These are phyloP conservation scores for Neosalanx taihuensis DNA, from an alignment of 2,797 vertebrate species.

Conservation along the genomic window DNA sequence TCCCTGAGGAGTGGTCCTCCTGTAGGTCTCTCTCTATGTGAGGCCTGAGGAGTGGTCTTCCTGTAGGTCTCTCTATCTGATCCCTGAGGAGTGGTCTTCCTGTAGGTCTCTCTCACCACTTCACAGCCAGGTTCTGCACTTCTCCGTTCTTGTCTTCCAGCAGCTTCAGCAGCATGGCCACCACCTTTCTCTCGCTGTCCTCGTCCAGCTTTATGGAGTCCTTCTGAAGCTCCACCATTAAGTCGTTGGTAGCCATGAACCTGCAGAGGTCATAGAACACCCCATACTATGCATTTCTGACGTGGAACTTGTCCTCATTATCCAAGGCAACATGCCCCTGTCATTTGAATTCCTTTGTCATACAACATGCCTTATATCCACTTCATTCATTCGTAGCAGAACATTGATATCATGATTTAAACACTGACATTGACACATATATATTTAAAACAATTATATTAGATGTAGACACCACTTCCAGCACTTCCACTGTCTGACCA, in stretches of 20 bases:
- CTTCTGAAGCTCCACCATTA: slow-evolving; percentile 95
- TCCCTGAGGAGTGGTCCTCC: too few relatives aligned
- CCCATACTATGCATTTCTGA: background rate
- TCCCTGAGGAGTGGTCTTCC: too few relatives aligned
- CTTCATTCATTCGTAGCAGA: background rate
- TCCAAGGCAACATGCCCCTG: too few relatives aligned
- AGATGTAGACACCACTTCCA: background rate
- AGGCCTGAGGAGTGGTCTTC: too few relatives aligned
- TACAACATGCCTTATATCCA: background rate
- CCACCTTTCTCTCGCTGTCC: slow-evolving; percentile 92
- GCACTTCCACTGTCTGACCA: background rate
- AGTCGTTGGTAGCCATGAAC: slow-evolving; percentile 97
- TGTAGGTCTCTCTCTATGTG: too few relatives aligned
- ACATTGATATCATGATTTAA: background rate
- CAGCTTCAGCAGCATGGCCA: slow-evolving; percentile 86
- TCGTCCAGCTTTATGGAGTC: slow-evolving; percentile 95
- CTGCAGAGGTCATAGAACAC: slow-evolving; percentile 57
- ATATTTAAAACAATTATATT: background rate
- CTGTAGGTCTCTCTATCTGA: background rate
- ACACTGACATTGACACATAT: background rate
- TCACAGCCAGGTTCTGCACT: slow-evolving; percentile 94
- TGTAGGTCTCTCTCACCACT: slow-evolving; percentile 73
- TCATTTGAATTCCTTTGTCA: background rate
- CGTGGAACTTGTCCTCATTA: too few relatives aligned
- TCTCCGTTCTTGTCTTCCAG: slow-evolving; percentile 96